Base-by-base conservation (phyloP, 2,888 invertebrate genomes). In the Halocaridina rubra region DNA sequence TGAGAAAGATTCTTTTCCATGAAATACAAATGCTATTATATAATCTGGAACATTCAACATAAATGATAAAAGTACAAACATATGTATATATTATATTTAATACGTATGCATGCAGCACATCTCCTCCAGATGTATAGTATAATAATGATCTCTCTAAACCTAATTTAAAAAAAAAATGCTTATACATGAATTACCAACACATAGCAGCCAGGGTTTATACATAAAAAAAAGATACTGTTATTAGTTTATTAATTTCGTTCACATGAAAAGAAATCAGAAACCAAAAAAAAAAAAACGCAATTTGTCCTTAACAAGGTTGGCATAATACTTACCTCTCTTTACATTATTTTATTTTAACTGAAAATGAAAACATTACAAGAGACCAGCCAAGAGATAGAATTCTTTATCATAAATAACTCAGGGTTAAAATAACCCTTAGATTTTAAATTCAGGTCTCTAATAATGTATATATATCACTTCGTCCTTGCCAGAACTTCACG, bases 191-290 rank as follows among this genome's bases (percentile, higher is more conserved):
- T 59, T 57, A 77, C 76, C 82, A 77, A 82, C 82, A 77, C 71
- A 53, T 59, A 69, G 82, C 82, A 82, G 82, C 82, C 82, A 82
- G 82, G 77, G 82, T 82, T 82, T 27, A 24, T 27, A 29, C n/a
- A 67, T 19, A 29, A 67, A 67, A 27, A 24, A 16, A 24, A n/a
- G 24, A 13, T 57, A 64, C 24, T 78, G 0, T 57, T 30, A 5
- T 24, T 22, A 46, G 4, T 29, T 30, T 24, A n/a, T 7, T 29
- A 53, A 27, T 16, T 27, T 27, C 8, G 10, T 72, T n/a, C 8
- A 22, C 19, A 61, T 78, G 39, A 33, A 29, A n/a, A 32, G 33
- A 64, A 64, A 64, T 19, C 22, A 78, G 67, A 64, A 33, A 7
- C 46, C 67, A 78, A 59, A 19, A 74, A 74, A 46, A 27, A 59